Conservation (phyloP, 2,888 invertebrate genomes). For the Acanthopleura granulata region DNA sequence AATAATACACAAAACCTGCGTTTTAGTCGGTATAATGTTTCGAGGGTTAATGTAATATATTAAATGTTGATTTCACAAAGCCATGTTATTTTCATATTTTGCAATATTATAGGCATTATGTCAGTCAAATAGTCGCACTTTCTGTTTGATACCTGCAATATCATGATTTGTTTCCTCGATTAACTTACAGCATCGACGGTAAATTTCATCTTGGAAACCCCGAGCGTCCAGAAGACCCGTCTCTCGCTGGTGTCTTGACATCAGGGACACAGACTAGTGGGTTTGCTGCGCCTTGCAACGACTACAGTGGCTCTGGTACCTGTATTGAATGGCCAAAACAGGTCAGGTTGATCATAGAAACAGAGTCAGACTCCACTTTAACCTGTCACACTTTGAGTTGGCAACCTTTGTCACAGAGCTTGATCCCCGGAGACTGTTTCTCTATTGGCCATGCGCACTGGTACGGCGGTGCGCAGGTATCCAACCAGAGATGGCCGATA, state of each 20-base stretch:
- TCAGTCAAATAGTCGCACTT: too few species aligned
- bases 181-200: not conserved
- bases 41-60: too few species aligned
- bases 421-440: conserved; percentile 20
- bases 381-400: not conserved
- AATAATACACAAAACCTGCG: too few species aligned
- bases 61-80: too few species aligned
- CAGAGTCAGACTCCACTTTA: not conserved
- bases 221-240: not conserved
- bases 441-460: conserved; percentile 71
- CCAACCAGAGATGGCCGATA: conserved; percentile 85
- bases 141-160: not conserved
- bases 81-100: too few species aligned
- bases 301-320: not conserved
- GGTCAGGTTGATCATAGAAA: not conserved
- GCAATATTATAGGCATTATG: too few species aligned
- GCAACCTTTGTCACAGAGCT: not conserved
- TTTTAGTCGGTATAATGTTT: too few species aligned
- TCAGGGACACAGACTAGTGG: not conserved
- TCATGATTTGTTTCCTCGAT: not conserved
- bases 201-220: not conserved
- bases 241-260: not conserved
- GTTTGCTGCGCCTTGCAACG: not conserved
- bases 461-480: conserved; percentile 89
- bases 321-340: not conserved